Evolutionary conservation across 1,140 invertebrate genomes (phyloP).

Genomic region (Sycobia sp.): DNA sequence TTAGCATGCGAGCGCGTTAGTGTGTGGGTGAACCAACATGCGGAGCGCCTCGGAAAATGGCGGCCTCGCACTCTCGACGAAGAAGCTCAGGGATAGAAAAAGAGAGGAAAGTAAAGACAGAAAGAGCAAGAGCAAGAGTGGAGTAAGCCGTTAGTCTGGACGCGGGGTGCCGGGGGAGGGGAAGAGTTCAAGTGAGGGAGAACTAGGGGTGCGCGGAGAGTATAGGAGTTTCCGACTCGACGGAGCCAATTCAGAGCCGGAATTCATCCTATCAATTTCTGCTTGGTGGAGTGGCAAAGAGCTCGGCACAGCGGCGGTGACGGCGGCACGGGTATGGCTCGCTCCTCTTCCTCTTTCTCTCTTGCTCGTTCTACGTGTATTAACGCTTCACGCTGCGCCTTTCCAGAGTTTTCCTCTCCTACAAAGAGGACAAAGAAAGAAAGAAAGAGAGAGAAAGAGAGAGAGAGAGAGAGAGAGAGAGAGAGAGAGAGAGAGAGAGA

Average conservation of each 20-base stretch:
- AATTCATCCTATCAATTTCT: slow-evolving; percentile 73
- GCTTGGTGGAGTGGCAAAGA: slow-evolving; percentile 69
- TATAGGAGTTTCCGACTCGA: slow-evolving; percentile 63
- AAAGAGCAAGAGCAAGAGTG: background rate
- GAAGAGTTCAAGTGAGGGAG: background rate
- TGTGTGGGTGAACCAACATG: too few species aligned
- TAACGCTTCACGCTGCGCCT: slow-evolving; percentile 53
- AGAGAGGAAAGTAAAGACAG: too few species aligned
- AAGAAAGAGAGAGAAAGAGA: background rate
- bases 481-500: too few species aligned
- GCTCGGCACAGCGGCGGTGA: slow-evolving; percentile 55
- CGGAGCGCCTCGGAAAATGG: too few species aligned
- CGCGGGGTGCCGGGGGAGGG: background rate
- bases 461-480: background rate
- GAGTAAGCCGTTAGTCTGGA: background rate
- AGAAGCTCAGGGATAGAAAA: too few species aligned
- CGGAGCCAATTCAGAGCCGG: slow-evolving; percentile 68
- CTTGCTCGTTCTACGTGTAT: too few species aligned
- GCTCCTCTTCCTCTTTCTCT: too few species aligned
- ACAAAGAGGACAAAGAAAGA: background rate
- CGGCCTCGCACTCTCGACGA: too few species aligned
- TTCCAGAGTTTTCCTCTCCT: background rate
- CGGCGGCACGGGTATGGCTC: too few species aligned
- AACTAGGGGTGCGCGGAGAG: slow-evolving; percentile 23
- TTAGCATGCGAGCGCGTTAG: too few species aligned